A percentile compares a stretch with the other conserved stretches of the same genome.
phyloP scores from a whole-genome alignment of 1,140 invertebrate genomes.

The Drosophila sp. region DNA sequence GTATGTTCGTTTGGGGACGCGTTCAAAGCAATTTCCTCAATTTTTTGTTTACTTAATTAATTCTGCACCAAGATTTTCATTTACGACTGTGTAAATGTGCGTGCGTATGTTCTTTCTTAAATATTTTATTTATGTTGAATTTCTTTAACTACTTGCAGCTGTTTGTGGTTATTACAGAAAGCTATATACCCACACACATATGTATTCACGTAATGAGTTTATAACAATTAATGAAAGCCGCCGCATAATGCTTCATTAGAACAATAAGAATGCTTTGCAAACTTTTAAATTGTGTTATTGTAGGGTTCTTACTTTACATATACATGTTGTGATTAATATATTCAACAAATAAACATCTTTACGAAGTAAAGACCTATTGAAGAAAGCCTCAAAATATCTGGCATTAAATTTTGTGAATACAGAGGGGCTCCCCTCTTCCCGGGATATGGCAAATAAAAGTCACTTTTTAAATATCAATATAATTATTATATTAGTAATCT shows the following conservation, averaged over 20 bases:
- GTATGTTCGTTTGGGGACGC: constrained; percentile 66
- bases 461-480: too few relatives aligned
- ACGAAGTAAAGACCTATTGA: too few relatives aligned
- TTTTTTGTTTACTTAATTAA: constrained; percentile 83
- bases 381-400: too few relatives aligned
- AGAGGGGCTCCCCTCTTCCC: too few relatives aligned
- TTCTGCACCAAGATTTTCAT: constrained; percentile 80
- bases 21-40: constrained; percentile 82
- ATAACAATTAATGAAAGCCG: constrained; percentile 74
- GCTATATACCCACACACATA: constrained; percentile 38
- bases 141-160: constrained; percentile 60
- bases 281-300: too few relatives aligned
- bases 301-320: too few relatives aligned
- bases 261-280: constrained; percentile 30
- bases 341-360: too few relatives aligned
- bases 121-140: constrained; percentile 40
- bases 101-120: constrained; percentile 15
- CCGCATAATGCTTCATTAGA: constrained; percentile 35
- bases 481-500: too few relatives aligned
- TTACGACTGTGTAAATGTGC: constrained; percentile 36
- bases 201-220: constrained; percentile 66
- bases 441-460: too few relatives aligned
- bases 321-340: too few relatives aligned
- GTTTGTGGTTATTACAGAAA: constrained; percentile 75
- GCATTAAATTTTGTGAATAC: too few relatives aligned